Base-by-base conservation (phyloP, 1,140 invertebrate genomes). In the Arctopsyche grandis region DNA sequence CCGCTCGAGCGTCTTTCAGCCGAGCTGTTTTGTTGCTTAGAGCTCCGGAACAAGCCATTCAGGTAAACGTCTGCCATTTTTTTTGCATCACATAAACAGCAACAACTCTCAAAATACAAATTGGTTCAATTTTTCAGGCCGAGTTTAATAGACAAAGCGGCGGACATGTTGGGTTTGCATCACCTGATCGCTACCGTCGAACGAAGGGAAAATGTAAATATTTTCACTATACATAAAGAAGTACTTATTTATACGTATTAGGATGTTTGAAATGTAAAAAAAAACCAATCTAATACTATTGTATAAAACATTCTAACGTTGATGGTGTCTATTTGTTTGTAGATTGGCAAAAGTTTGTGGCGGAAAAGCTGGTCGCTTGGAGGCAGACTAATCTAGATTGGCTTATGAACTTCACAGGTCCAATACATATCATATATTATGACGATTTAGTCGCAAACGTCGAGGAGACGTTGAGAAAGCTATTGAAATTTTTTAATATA, bases 261-360 rank as follows among this genome's bases (percentile, higher is more conserved):
- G n/a, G n/a, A n/a, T n/a, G n/a, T n/a, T n/a, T n/a, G n/a, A 19
- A 63, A 19, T n/a, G 9, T 63, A 7, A 10, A 63, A 10, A 63
- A 9, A 63, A 10, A 63, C 58, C 9, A 48, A 9, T 9, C 21
- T 63, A 63, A 9, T 63, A 19, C 19, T n/a, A 63, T 63, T 19
- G 58, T 63, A n/a, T 9, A n/a, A n/a, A n/a, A n/a, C n/a, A n/a
- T n/a, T n/a, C n/a, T n/a, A n/a, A n/a, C n/a, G n/a, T 52, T 52
- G 9, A n/a, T 52, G 46, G 46, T 52, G 46, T 7, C 1, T 38
- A 38, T 52, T 52, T 52, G 48, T 52, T 38, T 16, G 44, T 84
- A 94, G 93, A 92, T 85, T 95, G 93, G 93, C 87, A 90, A 44
- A 89, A 91, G 56, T 94, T 94, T 86, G 93, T 94, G 7, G 85